phyloP scores from a whole-genome alignment of 2,797 vertebrate genomes.

The Coregonus ussuriensis region DNA sequence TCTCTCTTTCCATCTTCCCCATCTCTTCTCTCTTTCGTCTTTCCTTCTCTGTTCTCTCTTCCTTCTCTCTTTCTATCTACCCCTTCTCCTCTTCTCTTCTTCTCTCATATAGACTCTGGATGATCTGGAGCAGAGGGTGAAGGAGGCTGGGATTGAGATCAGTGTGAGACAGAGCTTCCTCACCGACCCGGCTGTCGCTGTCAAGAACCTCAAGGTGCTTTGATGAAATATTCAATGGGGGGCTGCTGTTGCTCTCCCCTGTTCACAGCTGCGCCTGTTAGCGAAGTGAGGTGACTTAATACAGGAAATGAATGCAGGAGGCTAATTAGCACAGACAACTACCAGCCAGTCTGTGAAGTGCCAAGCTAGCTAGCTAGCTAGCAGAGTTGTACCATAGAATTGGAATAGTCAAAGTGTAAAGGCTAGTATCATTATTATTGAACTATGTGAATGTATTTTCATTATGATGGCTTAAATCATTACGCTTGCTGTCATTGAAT shows the following conservation, averaged over 20 bases:
- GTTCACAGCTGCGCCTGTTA: slow-evolving; percentile 65
- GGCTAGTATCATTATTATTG: not conserved
- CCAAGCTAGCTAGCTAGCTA: slow-evolving; percentile 42
- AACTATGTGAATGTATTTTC: not conserved
- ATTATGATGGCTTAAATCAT: not conserved
- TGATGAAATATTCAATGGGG: slow-evolving; percentile 73
- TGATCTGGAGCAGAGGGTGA: slow-evolving; percentile 89
- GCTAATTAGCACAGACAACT: slow-evolving; percentile 65
- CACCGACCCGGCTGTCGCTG: slow-evolving; percentile 91
- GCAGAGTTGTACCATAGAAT: not conserved
- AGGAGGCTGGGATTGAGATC: slow-evolving; percentile 93
- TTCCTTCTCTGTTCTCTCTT: slow-evolving; percentile 32
- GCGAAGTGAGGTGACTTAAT: slow-evolving; percentile 68
- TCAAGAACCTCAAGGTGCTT: slow-evolving; percentile 94
- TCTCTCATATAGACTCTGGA: slow-evolving; percentile 83
- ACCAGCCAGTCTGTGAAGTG: slow-evolving; percentile 44
- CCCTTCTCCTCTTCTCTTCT: slow-evolving; percentile 44
- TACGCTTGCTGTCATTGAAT: slow-evolving; percentile 1
- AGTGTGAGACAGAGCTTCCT: slow-evolving; percentile 96
- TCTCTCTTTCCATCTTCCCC: slow-evolving; percentile 28
- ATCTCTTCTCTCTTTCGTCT: slow-evolving; percentile 19
- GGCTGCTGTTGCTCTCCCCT: slow-evolving; percentile 35
- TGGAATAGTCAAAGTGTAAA: not conserved
- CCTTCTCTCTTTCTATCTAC: slow-evolving; percentile 24
- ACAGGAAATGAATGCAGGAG: slow-evolving; percentile 69